Percentiles rank a stretch among this genome's conserved stretches.
phyloP scores from a whole-genome alignment of 2,888 invertebrate species.

The Drosophila quinaria region DNA sequence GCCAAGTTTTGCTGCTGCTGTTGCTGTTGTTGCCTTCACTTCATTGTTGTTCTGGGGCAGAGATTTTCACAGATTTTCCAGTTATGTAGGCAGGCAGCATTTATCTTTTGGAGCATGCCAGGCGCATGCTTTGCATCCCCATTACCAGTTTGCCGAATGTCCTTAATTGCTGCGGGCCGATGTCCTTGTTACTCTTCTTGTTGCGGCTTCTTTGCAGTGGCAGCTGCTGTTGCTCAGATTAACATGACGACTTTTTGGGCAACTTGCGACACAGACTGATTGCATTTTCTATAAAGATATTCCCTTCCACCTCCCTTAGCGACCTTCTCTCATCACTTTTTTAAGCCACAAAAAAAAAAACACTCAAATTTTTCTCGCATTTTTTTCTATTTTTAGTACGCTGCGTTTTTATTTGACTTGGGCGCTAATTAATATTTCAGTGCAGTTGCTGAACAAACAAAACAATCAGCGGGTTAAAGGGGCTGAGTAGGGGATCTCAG shows the following conservation, averaged over 20 bases:
- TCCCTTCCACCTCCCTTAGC: neutral
- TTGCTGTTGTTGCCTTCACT: conserved; percentile 10
- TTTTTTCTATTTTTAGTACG: conserved; percentile 41
- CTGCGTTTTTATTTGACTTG: conserved; percentile 61
- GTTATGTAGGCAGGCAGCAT: conserved; percentile 44
- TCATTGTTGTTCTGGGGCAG: conserved; percentile 38
- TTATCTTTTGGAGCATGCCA: conserved; percentile 62
- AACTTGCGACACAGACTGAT: conserved; percentile 45
- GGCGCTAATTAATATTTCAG: conserved; percentile 69
- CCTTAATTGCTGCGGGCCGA: conserved; percentile 72
- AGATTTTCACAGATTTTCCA: conserved; percentile 56
- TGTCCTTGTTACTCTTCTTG: conserved; percentile 52
- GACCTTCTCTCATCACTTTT: conserved; percentile 8
- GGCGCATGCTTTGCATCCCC: conserved; percentile 36
- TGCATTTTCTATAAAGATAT: conserved; percentile 30
- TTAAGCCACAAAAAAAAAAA: conserved; percentile 13
- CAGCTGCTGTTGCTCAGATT: conserved; percentile 33
- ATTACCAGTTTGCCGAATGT: conserved; percentile 46
- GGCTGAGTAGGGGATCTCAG: neutral
- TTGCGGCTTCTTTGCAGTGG: conserved; percentile 6
- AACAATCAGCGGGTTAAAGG: conserved; percentile 22
- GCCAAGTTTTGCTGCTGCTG: conserved; percentile 27
- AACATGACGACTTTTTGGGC: conserved; percentile 46
- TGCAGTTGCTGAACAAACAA: conserved; percentile 67
- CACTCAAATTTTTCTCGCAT: conserved; percentile 8